These are phyloP conservation scores for Diploptera punctata DNA, from an alignment of 2,888 invertebrate species.

Conservation along the genomic window DNA sequence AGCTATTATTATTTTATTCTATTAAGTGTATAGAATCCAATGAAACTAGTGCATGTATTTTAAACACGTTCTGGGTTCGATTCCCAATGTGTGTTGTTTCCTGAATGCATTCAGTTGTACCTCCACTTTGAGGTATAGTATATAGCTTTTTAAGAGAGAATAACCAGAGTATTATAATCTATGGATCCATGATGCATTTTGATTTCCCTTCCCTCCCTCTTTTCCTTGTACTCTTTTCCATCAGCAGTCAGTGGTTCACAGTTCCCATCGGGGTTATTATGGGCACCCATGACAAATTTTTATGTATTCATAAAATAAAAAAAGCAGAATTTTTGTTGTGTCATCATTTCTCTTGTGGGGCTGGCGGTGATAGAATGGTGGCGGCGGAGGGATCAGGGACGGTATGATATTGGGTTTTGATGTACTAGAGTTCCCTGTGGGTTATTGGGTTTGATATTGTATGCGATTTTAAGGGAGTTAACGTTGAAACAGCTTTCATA, in stretches of 20 bases:
- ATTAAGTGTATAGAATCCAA: too few relatives aligned
- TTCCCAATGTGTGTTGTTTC: not conserved
- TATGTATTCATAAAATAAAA: slow-evolving; percentile 40
- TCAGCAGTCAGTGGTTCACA: slow-evolving; percentile 25
- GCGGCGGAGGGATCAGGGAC: slow-evolving; percentile 12
- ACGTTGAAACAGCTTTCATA: not conserved
- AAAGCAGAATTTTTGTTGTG: slow-evolving; percentile 36
- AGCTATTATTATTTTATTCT: too few relatives aligned
- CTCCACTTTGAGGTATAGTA: not conserved
- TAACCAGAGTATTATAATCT: not conserved
- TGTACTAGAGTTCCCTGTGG: slow-evolving; percentile 14
- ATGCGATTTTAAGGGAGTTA: slow-evolving; percentile 18
- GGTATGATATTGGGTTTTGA: slow-evolving; percentile 27
- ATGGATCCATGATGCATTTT: slow-evolving; percentile 23
- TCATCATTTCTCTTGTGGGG: slow-evolving; percentile 29
- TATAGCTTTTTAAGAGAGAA: not conserved
- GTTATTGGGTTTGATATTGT: slow-evolving; percentile 11
- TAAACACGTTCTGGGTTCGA: not conserved
- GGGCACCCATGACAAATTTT: slow-evolving; percentile 41
- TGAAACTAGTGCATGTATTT: too few relatives aligned
- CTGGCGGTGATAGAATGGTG: slow-evolving; percentile 1
- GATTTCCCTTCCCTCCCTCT: slow-evolving; percentile 4
- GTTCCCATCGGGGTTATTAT: slow-evolving; percentile 36
- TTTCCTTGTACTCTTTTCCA: too few relatives aligned
- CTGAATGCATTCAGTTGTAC: not conserved